Percentiles rank a stretch among this genome's conserved stretches.
These are phyloP conservation scores for Apodemia zela DNA, from an alignment of 2,888 invertebrate genomes.

Conservation along the genomic window DNA sequence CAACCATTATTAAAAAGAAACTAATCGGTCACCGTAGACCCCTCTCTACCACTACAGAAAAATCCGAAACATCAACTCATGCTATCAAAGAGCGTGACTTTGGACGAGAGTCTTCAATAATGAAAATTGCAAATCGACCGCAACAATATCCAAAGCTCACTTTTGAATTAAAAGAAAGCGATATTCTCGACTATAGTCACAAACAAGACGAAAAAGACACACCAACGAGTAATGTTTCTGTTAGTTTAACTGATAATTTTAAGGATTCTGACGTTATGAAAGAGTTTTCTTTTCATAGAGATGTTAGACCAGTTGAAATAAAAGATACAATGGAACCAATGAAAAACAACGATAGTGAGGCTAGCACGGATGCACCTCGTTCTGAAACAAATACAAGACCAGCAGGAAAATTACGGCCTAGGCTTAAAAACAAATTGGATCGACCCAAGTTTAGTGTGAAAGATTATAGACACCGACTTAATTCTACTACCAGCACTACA, in stretches of 20 bases:
- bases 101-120: slow-evolving; percentile 68
- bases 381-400: slow-evolving; percentile 50
- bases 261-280: slow-evolving; percentile 51
- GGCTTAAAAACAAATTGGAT: slow-evolving; percentile 79
- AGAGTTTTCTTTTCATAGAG: slow-evolving; percentile 69
- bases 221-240: slow-evolving; percentile 72
- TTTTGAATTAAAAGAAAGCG: slow-evolving; percentile 51
- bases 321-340: slow-evolving; percentile 54
- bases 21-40: slow-evolving; percentile 54
- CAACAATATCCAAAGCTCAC: slow-evolving; percentile 43
- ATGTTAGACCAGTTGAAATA: slow-evolving; percentile 65
- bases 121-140: slow-evolving; percentile 72
- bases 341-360: slow-evolving; percentile 44
- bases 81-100: slow-evolving; percentile 46
- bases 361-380: slow-evolving; percentile 48
- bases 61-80: slow-evolving; percentile 60
- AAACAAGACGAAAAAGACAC: slow-evolving; percentile 78
- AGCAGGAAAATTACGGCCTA: slow-evolving; percentile 51
- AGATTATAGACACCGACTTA: slow-evolving; percentile 85
- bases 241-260: slow-evolving; percentile 54
- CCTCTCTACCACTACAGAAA: slow-evolving; percentile 49
- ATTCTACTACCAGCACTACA: slow-evolving; percentile 74
- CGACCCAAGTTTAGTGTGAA: slow-evolving; percentile 88
- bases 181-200: slow-evolving; percentile 66
- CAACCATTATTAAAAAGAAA: slow-evolving; percentile 66